Percentiles rank a stretch among this genome's conserved stretches.
These are phyloP conservation scores for Uloborus diversus DNA, from an alignment of 1,140 invertebrate genomes.

Conservation along the genomic window DNA sequence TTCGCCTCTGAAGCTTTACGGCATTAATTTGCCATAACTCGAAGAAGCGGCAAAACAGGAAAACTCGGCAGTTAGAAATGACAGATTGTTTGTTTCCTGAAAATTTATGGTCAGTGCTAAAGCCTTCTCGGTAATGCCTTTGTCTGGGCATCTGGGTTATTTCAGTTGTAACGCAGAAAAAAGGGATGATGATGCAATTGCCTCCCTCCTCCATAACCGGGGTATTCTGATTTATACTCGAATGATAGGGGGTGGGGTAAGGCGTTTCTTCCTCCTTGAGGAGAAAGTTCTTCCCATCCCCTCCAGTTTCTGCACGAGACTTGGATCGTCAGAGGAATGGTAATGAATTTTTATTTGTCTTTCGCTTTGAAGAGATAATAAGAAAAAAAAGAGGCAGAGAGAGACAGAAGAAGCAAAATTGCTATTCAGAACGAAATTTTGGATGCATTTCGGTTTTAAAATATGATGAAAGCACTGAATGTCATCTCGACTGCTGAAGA, in stretches of 20 bases:
- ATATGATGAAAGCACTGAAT: too few relatives aligned
- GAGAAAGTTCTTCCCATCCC: too few relatives aligned
- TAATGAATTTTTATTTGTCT: neutral
- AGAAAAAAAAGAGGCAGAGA: too few relatives aligned
- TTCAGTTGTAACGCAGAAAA: constrained; percentile 2
- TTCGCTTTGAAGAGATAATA: neutral
- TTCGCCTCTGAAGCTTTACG: too few relatives aligned
- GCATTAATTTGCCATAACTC: constrained; percentile 39
- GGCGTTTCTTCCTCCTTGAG: too few relatives aligned
- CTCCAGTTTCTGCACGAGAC: too few relatives aligned
- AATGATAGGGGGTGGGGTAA: neutral
- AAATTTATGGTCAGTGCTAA: constrained; percentile 31
- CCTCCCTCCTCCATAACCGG: constrained; percentile 1
- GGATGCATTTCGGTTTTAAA: too few relatives aligned
- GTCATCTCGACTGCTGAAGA: too few relatives aligned
- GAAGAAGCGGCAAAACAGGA: constrained; percentile 26
- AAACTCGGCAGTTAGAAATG: constrained; percentile 32
- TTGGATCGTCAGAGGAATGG: too few relatives aligned
- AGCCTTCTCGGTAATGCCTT: constrained; percentile 34
- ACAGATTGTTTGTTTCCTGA: constrained; percentile 34
- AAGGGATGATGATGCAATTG: constrained; percentile 33
- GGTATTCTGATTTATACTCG: constrained; percentile 32
- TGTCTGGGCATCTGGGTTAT: constrained; percentile 39
- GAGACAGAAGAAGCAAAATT: too few relatives aligned
- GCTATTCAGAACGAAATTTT: too few relatives aligned